phyloP scores from a whole-genome alignment of 2,888 invertebrate genomes.

The Thalpophila matura region DNA sequence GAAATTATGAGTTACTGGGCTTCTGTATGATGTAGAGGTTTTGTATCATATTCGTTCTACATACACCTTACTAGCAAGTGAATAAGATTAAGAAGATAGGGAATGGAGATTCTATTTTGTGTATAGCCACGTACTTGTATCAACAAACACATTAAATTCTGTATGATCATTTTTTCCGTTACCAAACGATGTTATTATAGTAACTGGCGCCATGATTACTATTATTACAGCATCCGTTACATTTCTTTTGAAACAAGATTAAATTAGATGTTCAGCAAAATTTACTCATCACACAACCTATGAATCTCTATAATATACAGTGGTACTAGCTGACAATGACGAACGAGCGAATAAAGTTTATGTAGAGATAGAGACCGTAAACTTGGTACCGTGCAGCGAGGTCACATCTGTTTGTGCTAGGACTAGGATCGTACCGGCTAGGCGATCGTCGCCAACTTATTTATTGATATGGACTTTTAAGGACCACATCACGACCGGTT shows the following conservation, averaged over 20 bases:
- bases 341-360: slow-evolving; percentile 55
- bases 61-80: neutral
- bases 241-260: slow-evolving; percentile 33
- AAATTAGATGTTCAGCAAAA: slow-evolving; percentile 43
- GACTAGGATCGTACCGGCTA: slow-evolving; percentile 38
- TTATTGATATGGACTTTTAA: slow-evolving; percentile 67
- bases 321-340: slow-evolving; percentile 46
- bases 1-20: slow-evolving; percentile 27
- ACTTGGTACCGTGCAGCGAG: slow-evolving; percentile 48
- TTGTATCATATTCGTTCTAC: slow-evolving; percentile 3
- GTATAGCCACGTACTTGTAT: neutral
- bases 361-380: slow-evolving; percentile 49
- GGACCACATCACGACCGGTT: slow-evolving; percentile 58
- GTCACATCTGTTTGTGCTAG: slow-evolving; percentile 46
- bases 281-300: slow-evolving; percentile 38
- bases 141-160: slow-evolving; percentile 1
- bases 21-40: slow-evolving; percentile 18
- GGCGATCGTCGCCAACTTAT: slow-evolving; percentile 61
- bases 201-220: slow-evolving; percentile 13
- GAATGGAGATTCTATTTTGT: neutral
- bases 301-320: slow-evolving; percentile 44
- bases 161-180: neutral
- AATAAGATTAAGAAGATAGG: neutral
- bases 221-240: slow-evolving; percentile 33
- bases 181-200: slow-evolving; percentile 10